A percentile compares a stretch with the other conserved stretches of the same genome.
Evolutionary conservation across 2,113 vertebrate genomes (phyloP).

Genomic region (Apus apus): DNA sequence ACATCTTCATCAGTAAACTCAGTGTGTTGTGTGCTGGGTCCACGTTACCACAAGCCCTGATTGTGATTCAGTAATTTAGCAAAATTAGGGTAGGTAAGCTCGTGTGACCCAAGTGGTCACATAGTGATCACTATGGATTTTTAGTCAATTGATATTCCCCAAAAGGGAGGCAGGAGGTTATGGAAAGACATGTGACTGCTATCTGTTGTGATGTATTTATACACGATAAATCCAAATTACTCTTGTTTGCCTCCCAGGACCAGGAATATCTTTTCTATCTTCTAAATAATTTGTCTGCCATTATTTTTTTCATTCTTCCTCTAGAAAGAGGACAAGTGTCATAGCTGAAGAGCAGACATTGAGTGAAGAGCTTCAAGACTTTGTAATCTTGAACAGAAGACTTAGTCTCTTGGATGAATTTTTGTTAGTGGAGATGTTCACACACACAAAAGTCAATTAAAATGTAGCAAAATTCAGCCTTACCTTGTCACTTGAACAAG

Average conservation of each 20-base stretch:
- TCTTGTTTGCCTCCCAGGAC: neutral
- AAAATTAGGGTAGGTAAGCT: neutral
- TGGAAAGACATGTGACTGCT: neutral
- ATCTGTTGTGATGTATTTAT: neutral
- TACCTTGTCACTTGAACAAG: neutral
- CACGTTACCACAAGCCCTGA: neutral
- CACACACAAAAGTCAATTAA: neutral
- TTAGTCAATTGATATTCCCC: neutral
- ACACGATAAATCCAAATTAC: neutral
- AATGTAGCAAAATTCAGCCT: neutral
- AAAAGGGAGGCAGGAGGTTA: neutral
- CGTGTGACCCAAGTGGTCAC: neutral
- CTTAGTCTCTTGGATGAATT: neutral
- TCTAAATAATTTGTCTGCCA: neutral
- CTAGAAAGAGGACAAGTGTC: neutral
- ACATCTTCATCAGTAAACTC: neutral
- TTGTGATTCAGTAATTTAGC: neutral
- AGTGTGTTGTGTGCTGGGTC: neutral
- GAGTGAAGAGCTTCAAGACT: neutral
- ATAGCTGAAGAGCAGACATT: neutral
- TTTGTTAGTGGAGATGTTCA: neutral
- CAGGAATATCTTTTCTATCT: neutral
- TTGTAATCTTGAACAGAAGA: neutral
- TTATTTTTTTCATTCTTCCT: neutral
- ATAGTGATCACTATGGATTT: neutral